Evolutionary conservation across 2,797 vertebrate genomes (phyloP).

Genomic region (Scyliorhinus canicula): DNA sequence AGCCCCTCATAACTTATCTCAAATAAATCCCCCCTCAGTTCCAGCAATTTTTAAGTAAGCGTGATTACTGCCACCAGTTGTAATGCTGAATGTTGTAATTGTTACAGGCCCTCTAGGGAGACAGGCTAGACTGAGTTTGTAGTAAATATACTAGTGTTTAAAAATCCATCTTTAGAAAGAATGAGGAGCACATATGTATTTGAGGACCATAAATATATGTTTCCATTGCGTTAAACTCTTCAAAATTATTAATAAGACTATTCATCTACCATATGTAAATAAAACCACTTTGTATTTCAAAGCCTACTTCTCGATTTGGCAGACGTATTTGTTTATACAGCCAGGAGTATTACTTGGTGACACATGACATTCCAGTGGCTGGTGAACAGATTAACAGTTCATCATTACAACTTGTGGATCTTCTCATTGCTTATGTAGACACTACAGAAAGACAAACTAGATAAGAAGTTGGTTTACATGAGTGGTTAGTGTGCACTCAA

Average conservation of each 20-base stretch:
- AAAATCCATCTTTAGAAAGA: neutral
- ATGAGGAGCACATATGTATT: neutral
- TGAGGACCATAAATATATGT: neutral
- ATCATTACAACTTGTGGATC: neutral
- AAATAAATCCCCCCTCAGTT: no score
- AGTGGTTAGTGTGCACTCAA: no score
- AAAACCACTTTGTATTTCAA: neutral
- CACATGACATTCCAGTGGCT: neutral
- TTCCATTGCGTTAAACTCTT: neutral
- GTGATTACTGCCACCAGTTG: neutral
- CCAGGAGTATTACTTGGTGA: no score
- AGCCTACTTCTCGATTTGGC: neutral
- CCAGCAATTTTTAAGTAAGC: no score
- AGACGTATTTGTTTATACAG: neutral
- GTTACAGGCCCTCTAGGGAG: neutral
- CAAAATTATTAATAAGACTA: no score
- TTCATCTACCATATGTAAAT: neutral
- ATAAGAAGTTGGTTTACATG: no score
- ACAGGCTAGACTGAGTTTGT: neutral
- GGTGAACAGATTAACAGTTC: neutral
- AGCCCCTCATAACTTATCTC: no score
- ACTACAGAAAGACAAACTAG: neutral
- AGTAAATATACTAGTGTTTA: neutral
- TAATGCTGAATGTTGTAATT: neutral
- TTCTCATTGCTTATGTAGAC: neutral